Evolutionary conservation across 2,888 invertebrate species (phyloP), one percentile per base, ranked within the genome.

Genomic region (Eupithecia pulchellata): DNA sequence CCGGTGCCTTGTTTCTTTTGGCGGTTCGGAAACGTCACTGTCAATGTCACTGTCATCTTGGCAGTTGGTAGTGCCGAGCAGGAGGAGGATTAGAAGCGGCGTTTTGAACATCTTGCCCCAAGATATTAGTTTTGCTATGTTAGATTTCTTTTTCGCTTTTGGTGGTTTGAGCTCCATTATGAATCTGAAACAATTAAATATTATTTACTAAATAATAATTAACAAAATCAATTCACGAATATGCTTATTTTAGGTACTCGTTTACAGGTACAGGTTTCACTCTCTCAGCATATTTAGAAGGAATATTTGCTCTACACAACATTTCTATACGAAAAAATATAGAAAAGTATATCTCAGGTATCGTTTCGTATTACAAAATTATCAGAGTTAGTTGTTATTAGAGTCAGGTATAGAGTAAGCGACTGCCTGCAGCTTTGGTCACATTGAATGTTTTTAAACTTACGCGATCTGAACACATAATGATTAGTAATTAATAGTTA

Each of bases 111-210:
- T 88, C 81, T 84, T 89, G 58, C 89, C 87, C 91, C 92, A 92
- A 8, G 88, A 87, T 68, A 91, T 82, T 4, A 89, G 76, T 72
- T 87, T 87, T 8, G 85, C 83, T 72, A 87, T 73, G 68, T 82
- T 86, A 1, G 88, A 86, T 82, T 92, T 92, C 87, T 92, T 93
- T 83, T 91, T 93, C 74, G 92, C 86, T 80, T 92, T 93, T 36
- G 91, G 91, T 14, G 91, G 85, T 84, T 93, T 93, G 8, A 92
- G 71, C 84, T 93, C 91, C 93, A 93, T 93, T 79, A 83, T 87
- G 79, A 81, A 86, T 81, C 92, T 93, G 91, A 4, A 86, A 88
- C 76, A 76, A 82, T 13, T 25, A 1, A n/a, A 60, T 29, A n/a
- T n/a, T n/a, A n/a, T n/a, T n/a, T n/a, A n/a, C n/a, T n/a, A n/a